A percentile compares a stretch with the other conserved stretches of the same genome.
phyloP scores from a whole-genome alignment of 2,888 invertebrate genomes.

The Hedychridium roseum region DNA sequence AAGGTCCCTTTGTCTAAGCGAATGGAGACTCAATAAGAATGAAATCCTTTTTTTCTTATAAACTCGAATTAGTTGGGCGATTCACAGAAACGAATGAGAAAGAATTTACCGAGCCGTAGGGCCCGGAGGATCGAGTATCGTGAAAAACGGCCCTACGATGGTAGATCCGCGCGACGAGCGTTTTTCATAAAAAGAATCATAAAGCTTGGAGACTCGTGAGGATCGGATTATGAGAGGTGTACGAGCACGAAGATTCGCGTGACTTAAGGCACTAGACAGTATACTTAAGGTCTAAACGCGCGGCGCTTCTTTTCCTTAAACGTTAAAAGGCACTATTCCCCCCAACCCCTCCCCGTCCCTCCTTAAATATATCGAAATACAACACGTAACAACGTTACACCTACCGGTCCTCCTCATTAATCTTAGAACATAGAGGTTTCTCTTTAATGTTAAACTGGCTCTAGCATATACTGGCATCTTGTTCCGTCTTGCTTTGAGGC shows the following conservation, averaged over 20 bases:
- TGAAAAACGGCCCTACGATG: too few species aligned
- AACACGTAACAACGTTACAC: conserved; percentile 46
- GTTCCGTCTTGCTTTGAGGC: conserved; percentile 37
- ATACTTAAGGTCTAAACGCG: conserved; percentile 52
- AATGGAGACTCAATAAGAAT: too few species aligned
- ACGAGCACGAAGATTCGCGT: conserved; percentile 45
- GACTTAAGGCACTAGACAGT: conserved; percentile 58
- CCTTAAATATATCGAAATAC: conserved; percentile 39
- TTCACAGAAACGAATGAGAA: too few species aligned
- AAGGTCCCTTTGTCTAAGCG: too few species aligned
- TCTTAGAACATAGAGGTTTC: conserved; percentile 43
- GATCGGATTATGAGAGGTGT: conserved; percentile 35
- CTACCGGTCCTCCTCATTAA: conserved; percentile 22
- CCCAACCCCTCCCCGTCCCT: too few species aligned
- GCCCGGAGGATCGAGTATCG: too few species aligned
- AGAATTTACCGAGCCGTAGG: too few species aligned
- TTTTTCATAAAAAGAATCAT: too few species aligned
- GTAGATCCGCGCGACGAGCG: too few species aligned
- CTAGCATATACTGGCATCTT: conserved; percentile 59
- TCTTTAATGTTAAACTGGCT: conserved; percentile 53
- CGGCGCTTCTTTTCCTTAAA: conserved; percentile 40
- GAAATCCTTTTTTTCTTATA: too few species aligned
- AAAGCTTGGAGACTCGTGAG: too few species aligned
- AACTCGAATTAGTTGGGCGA: too few species aligned
- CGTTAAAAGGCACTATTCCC: conserved; percentile 60